phyloP scores from a whole-genome alignment of 2,797 vertebrate genomes.

The Chromis chromis region DNA sequence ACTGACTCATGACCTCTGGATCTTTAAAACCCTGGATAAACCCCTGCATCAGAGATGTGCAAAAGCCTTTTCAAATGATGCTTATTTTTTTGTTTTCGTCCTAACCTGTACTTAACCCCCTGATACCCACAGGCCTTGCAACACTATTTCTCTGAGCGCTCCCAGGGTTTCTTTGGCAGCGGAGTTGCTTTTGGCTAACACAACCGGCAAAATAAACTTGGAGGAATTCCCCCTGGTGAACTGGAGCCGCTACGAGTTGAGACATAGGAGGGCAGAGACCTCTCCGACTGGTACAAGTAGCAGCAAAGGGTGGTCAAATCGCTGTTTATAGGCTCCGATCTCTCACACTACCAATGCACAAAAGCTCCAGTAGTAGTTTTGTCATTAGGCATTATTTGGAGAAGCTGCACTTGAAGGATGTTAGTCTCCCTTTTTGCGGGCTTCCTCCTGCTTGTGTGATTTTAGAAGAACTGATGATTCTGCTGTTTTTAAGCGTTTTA shows the following conservation, averaged over 20 bases:
- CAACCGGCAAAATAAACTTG: constrained; percentile 57
- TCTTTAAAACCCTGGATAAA: neutral
- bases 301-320: neutral
- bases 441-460: neutral
- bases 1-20: too few species aligned
- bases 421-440: neutral
- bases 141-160: constrained; percentile 28
- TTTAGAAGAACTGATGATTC: constrained; percentile 5
- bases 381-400: neutral
- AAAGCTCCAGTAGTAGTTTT: neutral
- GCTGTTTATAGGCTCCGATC: constrained; percentile 10
- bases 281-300: constrained; percentile 19
- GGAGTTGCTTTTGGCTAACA: constrained; percentile 44
- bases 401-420: neutral
- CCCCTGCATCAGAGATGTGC: neutral
- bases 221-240: constrained; percentile 55
- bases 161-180: constrained; percentile 28
- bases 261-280: constrained; percentile 47
- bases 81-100: constrained; percentile 21
- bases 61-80: constrained; percentile 20
- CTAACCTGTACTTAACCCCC: constrained; percentile 17
- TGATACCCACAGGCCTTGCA: constrained; percentile 23
- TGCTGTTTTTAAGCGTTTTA: constrained; percentile 30
- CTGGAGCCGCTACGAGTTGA: constrained; percentile 37
- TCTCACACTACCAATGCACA: neutral